These are phyloP conservation scores for Pyrrhosoma nymphula DNA, from an alignment of 2,888 invertebrate species.

Conservation along the genomic window DNA sequence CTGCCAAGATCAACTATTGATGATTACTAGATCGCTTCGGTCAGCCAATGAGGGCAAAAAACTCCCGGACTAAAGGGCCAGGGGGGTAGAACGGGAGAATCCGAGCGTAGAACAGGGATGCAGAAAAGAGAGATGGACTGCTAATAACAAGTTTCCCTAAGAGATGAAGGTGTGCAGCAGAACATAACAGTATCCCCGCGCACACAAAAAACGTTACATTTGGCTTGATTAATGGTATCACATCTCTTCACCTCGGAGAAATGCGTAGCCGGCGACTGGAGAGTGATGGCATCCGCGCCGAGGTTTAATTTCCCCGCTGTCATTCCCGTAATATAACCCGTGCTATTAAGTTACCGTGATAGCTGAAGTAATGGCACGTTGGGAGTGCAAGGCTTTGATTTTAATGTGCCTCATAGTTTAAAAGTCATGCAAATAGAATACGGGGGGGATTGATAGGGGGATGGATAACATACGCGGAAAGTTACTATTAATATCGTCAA, in stretches of 20 bases:
- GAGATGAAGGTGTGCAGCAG: constrained; percentile 33
- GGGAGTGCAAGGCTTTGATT: constrained; percentile 6
- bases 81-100: neutral
- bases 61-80: neutral
- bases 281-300: constrained; percentile 20
- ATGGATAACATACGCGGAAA: neutral
- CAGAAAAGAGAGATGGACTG: constrained; percentile 16
- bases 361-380: neutral
- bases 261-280: constrained; percentile 9
- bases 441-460: neutral
- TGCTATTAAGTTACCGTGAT: constrained; percentile 32
- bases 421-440: neutral
- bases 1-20: constrained; percentile 30
- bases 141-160: constrained; percentile 30
- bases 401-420: constrained; percentile 1
- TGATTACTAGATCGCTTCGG: constrained; percentile 1
- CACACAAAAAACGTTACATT: neutral
- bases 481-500: neutral
- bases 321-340: constrained; percentile 21
- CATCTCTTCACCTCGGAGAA: constrained; percentile 35
- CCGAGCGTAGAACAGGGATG: neutral
- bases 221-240: constrained; percentile 14
- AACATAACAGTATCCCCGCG: neutral
- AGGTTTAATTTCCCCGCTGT: constrained; percentile 39
- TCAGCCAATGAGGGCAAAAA: neutral